Conservation (phyloP, 2,888 invertebrate genomes). For the Athetis lepigone region DNA sequence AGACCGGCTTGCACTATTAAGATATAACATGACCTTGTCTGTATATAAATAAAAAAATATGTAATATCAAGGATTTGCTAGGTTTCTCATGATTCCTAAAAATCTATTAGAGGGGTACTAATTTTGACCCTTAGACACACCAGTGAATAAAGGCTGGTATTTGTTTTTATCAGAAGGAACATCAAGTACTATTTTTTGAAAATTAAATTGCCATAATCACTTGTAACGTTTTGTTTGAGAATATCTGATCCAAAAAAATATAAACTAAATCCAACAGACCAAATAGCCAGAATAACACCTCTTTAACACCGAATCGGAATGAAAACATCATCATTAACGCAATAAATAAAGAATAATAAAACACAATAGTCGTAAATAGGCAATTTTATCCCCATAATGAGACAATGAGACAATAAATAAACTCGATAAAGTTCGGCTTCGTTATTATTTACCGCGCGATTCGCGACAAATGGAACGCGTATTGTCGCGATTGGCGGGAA, state of each 20-base stretch:
- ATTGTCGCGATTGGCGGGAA: constrained; percentile 86
- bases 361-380: constrained; percentile 68
- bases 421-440: constrained; percentile 80
- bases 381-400: constrained; percentile 77
- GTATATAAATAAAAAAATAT: no score
- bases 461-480: constrained; percentile 82
- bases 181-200: no score
- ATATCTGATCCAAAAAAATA: neutral
- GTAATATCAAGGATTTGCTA: no score
- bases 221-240: no score
- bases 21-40: no score
- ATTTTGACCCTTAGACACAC: no score
- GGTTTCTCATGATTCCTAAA: no score
- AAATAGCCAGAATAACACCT: neutral
- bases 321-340: constrained; percentile 45
- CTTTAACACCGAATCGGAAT: constrained; percentile 6
- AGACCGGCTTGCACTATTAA: no score
- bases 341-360: constrained; percentile 61
- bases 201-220: no score
- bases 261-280: neutral
- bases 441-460: constrained; percentile 85
- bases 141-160: no score
- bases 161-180: no score
- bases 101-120: no score
- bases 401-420: constrained; percentile 88